Evolutionary conservation across 2,888 invertebrate genomes (phyloP), one percentile per base, ranked within the genome.

Genomic region (Dendrolimus pini): DNA sequence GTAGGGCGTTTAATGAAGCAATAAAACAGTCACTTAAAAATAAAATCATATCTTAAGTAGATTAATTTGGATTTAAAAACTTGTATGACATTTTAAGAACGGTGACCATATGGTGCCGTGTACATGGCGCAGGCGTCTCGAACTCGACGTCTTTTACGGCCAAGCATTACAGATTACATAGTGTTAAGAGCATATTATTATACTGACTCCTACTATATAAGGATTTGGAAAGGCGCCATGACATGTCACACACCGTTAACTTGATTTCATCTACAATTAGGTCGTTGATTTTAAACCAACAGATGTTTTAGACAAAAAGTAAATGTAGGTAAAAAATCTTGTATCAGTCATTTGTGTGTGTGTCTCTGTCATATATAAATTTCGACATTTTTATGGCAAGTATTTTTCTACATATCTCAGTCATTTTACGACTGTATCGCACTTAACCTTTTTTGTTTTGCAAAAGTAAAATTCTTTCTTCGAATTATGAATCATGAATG

Each of bases 211-310:
- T 67, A 61, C 85, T 84, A 55, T 85, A 79, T 74, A 86, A 65
- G 85, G 85, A 63, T 69, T 69, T 78, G 77, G 79, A 82, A 84
- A 82, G 78, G 79, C 77, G 76, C 77, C 80, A 77, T 77, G 79
- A 75, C 77, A 76, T 66, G 74, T 63, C 64, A 63, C 64, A 66
- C 58, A 77, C 78, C 75, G 80, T 81, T 82, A 76, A 75, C 64
- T 69, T 60, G 69, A 70, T 75, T 73, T 75, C 72, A 74, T 70
- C 67, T 74, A 82, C 80, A 82, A 81, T 30, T 81, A 69, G 77
- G 65, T 60, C 68, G 71, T 74, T 78, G 76, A 80, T 82, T 83
- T 78, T 74, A 74, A 63, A 61, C 57, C 61, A 65, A 72, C 78
- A 78, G 70, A 80, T 78, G 78, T 72, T 70, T 30, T 30, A 30